Evolutionary conservation across 2,888 invertebrate species (phyloP).

Genomic region (Pachliopta kotzebuea): DNA sequence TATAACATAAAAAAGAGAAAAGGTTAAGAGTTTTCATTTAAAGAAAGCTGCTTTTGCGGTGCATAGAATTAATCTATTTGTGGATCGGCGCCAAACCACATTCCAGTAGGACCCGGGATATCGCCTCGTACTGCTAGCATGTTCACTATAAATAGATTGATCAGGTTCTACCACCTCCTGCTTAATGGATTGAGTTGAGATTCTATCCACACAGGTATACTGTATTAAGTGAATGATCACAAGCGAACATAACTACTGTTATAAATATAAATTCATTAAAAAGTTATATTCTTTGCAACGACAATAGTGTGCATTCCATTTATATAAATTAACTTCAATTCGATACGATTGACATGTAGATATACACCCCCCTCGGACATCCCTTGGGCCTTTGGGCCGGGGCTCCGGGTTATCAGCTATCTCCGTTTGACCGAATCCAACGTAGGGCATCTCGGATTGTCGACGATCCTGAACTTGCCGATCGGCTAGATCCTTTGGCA

Average conservation of each 20-base stretch:
- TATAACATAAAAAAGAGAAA: not conserved
- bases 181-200: constrained; percentile 41
- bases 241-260: not conserved
- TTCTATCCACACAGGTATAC: constrained; percentile 1
- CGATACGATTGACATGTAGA: constrained; percentile 54
- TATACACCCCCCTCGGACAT: constrained; percentile 54
- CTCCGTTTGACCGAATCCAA: too few relatives aligned
- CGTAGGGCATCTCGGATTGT: too few relatives aligned
- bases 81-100: constrained; percentile 71
- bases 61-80: constrained; percentile 62
- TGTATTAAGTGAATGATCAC: too few relatives aligned
- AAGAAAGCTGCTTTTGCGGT: constrained; percentile 51
- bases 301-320: constrained; percentile 71
- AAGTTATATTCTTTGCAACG: constrained; percentile 37
- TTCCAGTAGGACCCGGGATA: constrained; percentile 69
- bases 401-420: too few relatives aligned
- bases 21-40: constrained; percentile 10
- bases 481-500: too few relatives aligned
- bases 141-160: constrained; percentile 61
- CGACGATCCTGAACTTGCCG: too few relatives aligned
- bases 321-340: constrained; percentile 59
- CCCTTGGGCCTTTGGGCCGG: too few relatives aligned
- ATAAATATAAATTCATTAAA: not conserved
- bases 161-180: constrained; percentile 51
- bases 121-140: constrained; percentile 60